These are phyloP conservation scores for Arvicanthis niloticus DNA, from an alignment of 2,113 vertebrate species.

Conservation along the genomic window DNA sequence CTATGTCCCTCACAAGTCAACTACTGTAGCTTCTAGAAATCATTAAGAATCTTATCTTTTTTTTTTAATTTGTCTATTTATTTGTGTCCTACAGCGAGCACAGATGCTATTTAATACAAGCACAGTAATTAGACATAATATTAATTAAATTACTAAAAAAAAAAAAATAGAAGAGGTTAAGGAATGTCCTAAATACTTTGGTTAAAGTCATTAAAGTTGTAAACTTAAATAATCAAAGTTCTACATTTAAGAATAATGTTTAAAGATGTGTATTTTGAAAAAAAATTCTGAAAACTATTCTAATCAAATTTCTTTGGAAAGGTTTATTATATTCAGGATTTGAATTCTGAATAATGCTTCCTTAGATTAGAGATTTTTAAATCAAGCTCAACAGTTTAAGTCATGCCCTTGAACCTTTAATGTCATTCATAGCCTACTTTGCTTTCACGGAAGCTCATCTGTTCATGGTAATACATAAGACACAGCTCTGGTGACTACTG, in stretches of 20 bases:
- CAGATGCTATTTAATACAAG: neutral
- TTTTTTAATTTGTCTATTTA: neutral
- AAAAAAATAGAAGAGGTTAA: conserved; percentile 9
- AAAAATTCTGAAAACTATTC: conserved; percentile 14
- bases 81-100: conserved; percentile 35
- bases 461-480: neutral
- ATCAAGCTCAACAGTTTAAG: conserved; percentile 35
- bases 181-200: neutral
- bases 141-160: neutral
- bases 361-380: conserved; percentile 46
- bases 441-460: neutral
- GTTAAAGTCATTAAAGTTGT: neutral
- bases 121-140: neutral
- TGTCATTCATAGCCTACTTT: neutral
- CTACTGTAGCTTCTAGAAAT: conserved; percentile 18
- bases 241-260: neutral
- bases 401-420: neutral
- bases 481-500: neutral
- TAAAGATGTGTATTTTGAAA: neutral
- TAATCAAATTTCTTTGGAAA: conserved; percentile 1
- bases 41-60: conserved; percentile 23
- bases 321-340: conserved; percentile 2
- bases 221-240: neutral
- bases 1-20: conserved; percentile 35
- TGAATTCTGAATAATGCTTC: neutral